Base-by-base conservation (phyloP, 2,113 vertebrate genomes). In the Lophura nycthemera region DNA sequence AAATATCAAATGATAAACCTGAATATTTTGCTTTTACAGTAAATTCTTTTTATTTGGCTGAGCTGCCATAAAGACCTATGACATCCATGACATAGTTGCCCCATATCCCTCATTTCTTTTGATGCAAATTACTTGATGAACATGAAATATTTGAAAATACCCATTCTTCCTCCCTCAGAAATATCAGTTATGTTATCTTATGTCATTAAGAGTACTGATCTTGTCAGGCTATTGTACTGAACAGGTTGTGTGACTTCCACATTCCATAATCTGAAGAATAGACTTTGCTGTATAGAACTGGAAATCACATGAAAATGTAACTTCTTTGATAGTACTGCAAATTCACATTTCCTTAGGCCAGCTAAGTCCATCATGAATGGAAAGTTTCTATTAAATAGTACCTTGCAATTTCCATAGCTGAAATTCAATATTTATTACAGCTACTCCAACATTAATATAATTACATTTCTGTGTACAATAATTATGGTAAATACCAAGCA, bases 301-400 rank as follows among this genome's bases (percentile, higher is more conserved):
- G 24, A 83, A 76, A 63, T 21, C 7, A 20, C 8, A 7, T 0
- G 1, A 19, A 76, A 86, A 79, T 4, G 0, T 29, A 30, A 6
- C 8, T 76, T 1, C 3, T 73, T 76, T 45, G 10, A 4, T 8
- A 15, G 8, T 7, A 8, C 12, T 56, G 25, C 9, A 42, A 72
- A 61, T 8, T 27, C 18, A 7, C 11, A 21, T 54, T 27, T 61
- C 30, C 32, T 60, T 75, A n/a, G 17, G 50, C 34, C 18, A 67
- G 38, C 6, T 48, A 85, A 72, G 34, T 59, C 56, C 30, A 40
- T 5, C 25, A 18, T 13, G 10, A 83, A 60, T 34, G 8, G 7
- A 30, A 54, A 3, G 3, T 21, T 85, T 24, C 6, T 61, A 3
- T 20, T 27, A 40, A 40, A 63, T 40, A 40, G 38, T 40, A 40